Percentiles rank a stretch among this genome's conserved stretches.
These are phyloP conservation scores for Paracyclopina nana DNA, from an alignment of 1,140 invertebrate species.

Conservation along the genomic window DNA sequence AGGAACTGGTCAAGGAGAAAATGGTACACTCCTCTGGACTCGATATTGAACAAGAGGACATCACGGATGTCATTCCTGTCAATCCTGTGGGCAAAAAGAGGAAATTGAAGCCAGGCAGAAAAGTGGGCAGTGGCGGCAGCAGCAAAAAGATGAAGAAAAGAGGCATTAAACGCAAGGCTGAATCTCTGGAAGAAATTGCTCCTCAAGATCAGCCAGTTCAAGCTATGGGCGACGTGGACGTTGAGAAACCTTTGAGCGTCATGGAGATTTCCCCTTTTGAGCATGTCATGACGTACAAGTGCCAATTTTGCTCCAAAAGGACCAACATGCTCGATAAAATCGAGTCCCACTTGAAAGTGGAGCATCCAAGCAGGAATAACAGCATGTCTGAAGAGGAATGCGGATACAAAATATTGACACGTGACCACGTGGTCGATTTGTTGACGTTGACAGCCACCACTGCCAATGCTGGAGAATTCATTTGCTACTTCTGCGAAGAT, in stretches of 20 bases:
- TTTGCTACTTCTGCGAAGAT: slow-evolving; percentile 7
- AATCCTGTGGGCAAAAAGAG: not conserved
- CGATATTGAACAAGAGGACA: not conserved
- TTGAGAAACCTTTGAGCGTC: not conserved
- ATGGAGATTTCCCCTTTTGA: slow-evolving; percentile 15
- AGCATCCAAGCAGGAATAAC: not conserved
- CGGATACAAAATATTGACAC: not conserved
- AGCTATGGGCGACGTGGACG: not conserved
- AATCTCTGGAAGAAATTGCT: too few relatives aligned
- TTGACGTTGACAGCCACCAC: not conserved
- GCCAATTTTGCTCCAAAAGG: slow-evolving; percentile 12
- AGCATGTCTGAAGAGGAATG: not conserved
- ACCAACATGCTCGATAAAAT: slow-evolving; percentile 3
- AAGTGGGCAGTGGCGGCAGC: not conserved
- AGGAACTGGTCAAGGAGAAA: not conserved
- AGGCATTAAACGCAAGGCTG: not conserved
- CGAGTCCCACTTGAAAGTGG: not conserved
- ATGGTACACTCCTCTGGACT: not conserved
- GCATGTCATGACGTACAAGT: slow-evolving; percentile 9
- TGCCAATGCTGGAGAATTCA: not conserved
- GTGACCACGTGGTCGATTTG: slow-evolving; percentile 14
- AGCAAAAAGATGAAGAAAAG: not conserved
- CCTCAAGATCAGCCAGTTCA: not conserved
- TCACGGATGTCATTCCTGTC: not conserved
- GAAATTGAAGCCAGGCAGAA: not conserved